A percentile compares a stretch with the other conserved stretches of the same genome.
phyloP scores from a whole-genome alignment of 2,888 invertebrate species.

The Onchidella celtica region DNA sequence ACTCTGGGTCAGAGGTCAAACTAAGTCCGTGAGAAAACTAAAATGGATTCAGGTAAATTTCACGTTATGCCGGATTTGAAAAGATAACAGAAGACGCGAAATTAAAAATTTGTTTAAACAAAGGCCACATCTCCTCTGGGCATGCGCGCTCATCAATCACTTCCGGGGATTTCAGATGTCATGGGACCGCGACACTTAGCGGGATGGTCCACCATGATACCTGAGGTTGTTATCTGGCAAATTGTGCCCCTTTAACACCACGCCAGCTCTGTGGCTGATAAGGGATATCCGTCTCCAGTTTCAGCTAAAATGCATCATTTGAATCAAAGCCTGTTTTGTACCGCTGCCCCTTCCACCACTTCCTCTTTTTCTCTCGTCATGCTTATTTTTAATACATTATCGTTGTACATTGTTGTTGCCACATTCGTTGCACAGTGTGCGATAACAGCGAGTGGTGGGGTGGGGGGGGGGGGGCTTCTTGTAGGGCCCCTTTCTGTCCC shows the following conservation, averaged over 20 bases:
- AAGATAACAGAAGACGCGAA: constrained; percentile 2
- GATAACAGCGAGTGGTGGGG: too few relatives aligned
- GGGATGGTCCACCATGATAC: background rate
- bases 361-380: too few relatives aligned
- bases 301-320: too few relatives aligned
- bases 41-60: background rate
- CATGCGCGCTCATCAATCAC: constrained; percentile 35
- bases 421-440: too few relatives aligned
- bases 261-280: background rate
- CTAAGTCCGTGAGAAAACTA: background rate
- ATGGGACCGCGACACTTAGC: background rate
- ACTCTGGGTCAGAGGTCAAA: background rate
- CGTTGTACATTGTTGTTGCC: too few relatives aligned
- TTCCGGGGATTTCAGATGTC: constrained; percentile 22
- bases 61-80: background rate
- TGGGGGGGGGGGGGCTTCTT: too few relatives aligned
- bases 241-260: background rate
- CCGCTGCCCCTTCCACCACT: too few relatives aligned
- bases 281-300: too few relatives aligned
- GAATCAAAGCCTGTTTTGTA: too few relatives aligned
- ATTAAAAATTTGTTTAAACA: constrained; percentile 32
- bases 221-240: background rate
- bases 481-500: too few relatives aligned
- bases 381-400: too few relatives aligned
- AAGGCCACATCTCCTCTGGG: background rate